Conservation (phyloP, 2,888 invertebrate species). For the Dolichopus griseipennis region DNA sequence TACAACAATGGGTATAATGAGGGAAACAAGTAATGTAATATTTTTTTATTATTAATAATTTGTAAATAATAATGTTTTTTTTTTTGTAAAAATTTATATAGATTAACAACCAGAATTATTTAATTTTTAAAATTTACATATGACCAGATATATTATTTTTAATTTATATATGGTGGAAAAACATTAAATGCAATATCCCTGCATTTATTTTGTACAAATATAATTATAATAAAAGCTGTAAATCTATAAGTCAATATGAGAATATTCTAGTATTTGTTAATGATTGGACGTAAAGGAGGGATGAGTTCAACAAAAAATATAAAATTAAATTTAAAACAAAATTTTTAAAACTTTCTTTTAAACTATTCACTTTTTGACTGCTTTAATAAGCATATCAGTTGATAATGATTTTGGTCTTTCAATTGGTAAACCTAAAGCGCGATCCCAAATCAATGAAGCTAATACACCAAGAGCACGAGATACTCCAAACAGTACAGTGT, state of each 20-base stretch:
- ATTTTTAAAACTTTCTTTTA: neutral
- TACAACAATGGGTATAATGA: too few relatives aligned
- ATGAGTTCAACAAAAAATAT: neutral
- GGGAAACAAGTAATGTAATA: too few relatives aligned
- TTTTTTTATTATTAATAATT: too few relatives aligned
- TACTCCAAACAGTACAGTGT: conserved; percentile 83
- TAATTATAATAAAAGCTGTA: neutral
- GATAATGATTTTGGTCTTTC: conserved; percentile 78
- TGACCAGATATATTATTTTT: too few relatives aligned
- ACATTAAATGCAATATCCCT: neutral
- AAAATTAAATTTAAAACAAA: neutral
- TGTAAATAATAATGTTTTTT: too few relatives aligned
- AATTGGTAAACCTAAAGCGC: conserved; percentile 72
- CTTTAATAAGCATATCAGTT: conserved; percentile 49
- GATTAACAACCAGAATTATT: too few relatives aligned
- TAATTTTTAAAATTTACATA: too few relatives aligned
- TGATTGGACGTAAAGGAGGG: neutral
- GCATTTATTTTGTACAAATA: neutral
- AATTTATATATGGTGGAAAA: too few relatives aligned
- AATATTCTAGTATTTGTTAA: neutral
- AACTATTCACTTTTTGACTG: conserved; percentile 36
- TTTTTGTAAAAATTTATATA: too few relatives aligned
- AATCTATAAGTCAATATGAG: conserved; percentile 1
- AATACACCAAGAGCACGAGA: conserved; percentile 76
- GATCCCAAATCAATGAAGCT: conserved; percentile 71